Evolutionary conservation across 2,888 invertebrate genomes (phyloP).

Genomic region (Patella pellucida): DNA sequence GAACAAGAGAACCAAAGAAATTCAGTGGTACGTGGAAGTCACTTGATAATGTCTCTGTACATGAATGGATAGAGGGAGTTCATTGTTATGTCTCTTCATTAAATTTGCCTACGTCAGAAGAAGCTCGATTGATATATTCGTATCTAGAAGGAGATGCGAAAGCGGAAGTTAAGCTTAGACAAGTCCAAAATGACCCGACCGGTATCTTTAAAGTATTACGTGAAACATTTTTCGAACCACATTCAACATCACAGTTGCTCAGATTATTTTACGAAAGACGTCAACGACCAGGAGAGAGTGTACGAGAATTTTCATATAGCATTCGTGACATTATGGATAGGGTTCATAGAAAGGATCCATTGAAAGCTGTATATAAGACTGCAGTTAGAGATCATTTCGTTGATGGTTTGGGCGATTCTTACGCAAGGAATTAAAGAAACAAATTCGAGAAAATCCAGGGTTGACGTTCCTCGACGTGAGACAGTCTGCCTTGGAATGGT

Average conservation of each 20-base stretch:
- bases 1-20: too few species aligned
- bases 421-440: not conserved
- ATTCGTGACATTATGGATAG: not conserved
- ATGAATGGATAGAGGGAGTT: too few species aligned
- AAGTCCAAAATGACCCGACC: too few species aligned
- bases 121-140: too few species aligned
- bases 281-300: not conserved
- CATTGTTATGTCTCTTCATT: too few species aligned
- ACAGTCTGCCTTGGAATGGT: conserved; percentile 4
- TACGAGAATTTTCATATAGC: not conserved
- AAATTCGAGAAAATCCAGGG: not conserved
- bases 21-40: too few species aligned
- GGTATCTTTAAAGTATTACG: too few species aligned
- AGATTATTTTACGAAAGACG: not conserved
- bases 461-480: not conserved
- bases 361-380: not conserved
- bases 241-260: not conserved
- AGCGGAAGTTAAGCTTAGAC: too few species aligned
- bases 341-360: not conserved
- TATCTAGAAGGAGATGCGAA: too few species aligned
- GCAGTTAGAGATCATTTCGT: conserved; percentile 1
- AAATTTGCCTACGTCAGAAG: too few species aligned
- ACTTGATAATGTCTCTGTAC: too few species aligned
- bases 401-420: not conserved
- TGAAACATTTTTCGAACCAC: too few species aligned